Percentiles rank a stretch among this genome's conserved stretches.
These are phyloP conservation scores for Sarotherodon lohbergeri DNA, from an alignment of 2,113 vertebrate species.

Conservation along the genomic window DNA sequence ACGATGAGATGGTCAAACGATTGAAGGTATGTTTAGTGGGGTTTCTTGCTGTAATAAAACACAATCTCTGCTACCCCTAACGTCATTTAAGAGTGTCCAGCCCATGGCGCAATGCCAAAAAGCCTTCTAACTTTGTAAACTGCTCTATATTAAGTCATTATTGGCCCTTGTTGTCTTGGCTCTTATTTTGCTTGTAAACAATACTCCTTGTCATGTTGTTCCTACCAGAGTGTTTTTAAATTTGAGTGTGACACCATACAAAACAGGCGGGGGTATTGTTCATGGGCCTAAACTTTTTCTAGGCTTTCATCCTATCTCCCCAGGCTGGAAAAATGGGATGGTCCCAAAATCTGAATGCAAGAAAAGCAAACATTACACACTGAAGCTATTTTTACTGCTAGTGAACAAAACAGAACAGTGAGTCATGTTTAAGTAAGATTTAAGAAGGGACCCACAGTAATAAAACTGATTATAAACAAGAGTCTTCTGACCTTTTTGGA, in stretches of 20 bases:
- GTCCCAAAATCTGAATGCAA: background rate
- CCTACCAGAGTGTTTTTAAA: background rate
- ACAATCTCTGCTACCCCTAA: background rate
- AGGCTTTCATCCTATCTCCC: background rate
- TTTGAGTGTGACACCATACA: background rate
- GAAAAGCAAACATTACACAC: background rate
- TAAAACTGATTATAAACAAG: background rate
- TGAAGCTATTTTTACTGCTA: background rate
- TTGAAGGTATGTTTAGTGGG: conserved; percentile 82
- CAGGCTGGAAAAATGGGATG: background rate
- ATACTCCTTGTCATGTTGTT: background rate
- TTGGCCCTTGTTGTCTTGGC: background rate
- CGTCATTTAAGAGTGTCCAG: background rate
- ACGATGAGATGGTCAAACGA: conserved; percentile 97
- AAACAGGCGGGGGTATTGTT: background rate
- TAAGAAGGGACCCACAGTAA: background rate
- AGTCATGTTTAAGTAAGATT: background rate
- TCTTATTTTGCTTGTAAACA: background rate
- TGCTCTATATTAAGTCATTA: background rate
- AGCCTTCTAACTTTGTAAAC: conserved; percentile 2
- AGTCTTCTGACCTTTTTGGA: background rate
- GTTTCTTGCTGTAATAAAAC: background rate
- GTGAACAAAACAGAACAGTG: background rate
- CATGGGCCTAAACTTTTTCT: background rate
- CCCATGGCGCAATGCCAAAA: background rate